phyloP scores from a whole-genome alignment of 2,888 invertebrate genomes.

The Drosophila yooni region DNA sequence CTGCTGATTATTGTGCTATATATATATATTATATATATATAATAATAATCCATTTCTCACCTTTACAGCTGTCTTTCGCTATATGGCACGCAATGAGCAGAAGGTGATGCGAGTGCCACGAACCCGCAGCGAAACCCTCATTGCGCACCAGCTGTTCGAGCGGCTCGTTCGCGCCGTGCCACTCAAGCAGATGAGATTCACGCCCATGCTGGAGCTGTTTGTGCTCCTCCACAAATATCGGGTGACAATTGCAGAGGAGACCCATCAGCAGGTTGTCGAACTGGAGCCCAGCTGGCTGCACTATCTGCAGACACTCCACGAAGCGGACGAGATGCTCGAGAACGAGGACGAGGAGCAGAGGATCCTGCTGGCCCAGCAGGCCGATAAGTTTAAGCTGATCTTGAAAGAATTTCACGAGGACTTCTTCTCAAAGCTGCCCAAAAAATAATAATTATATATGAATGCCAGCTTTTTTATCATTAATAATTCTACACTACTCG shows the following conservation, averaged over 20 bases:
- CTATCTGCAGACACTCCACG: conserved; percentile 89
- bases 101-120: conserved; percentile 89
- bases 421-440: conserved; percentile 90
- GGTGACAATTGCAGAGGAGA: conserved; percentile 87
- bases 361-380: conserved; percentile 89
- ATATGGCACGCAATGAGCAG: conserved; percentile 87
- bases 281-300: conserved; percentile 87
- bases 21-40: too few relatives aligned
- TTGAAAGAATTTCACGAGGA: conserved; percentile 89
- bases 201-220: conserved; percentile 91
- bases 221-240: conserved; percentile 90
- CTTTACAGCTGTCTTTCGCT: conserved; percentile 86
- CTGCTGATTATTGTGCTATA: too few relatives aligned
- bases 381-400: conserved; percentile 90
- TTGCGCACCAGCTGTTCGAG: conserved; percentile 89
- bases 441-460: conserved; percentile 61
- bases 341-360: conserved; percentile 91
- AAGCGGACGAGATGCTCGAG: conserved; percentile 90
- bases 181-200: conserved; percentile 89
- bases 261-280: conserved; percentile 69
- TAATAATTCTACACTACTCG: not conserved
- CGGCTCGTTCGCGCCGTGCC: conserved; percentile 88
- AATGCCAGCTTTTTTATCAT: not conserved
- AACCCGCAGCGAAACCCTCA: conserved; percentile 90
- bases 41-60: not conserved